phyloP scores from a whole-genome alignment of 2,888 invertebrate genomes.

The Phaonia tiefii region DNA sequence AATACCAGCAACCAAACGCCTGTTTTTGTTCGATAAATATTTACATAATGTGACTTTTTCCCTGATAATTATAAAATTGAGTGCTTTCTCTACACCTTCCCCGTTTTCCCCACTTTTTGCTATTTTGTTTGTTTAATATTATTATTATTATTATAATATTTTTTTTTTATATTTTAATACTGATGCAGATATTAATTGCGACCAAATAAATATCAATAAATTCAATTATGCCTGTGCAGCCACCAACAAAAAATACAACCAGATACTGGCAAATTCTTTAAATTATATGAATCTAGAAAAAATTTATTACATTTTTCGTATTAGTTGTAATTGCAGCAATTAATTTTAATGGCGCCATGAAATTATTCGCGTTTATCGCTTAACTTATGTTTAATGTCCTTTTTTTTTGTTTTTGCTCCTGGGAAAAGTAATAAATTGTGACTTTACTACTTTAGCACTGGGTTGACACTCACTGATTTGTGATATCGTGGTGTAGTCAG shows the following conservation, averaged over 20 bases:
- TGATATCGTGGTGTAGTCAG: no score
- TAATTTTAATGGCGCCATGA: conserved; percentile 55
- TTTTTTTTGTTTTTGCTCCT: neutral
- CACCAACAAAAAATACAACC: conserved; percentile 1
- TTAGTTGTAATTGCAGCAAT: conserved; percentile 53
- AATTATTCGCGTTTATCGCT: conserved; percentile 15
- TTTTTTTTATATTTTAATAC: no score
- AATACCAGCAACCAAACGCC: neutral
- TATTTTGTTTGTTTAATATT: conserved; percentile 6
- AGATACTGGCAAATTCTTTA: neutral
- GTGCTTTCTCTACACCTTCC: neutral
- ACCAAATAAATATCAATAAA: conserved; percentile 46
- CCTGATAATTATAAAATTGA: conserved; percentile 9
- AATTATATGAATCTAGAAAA: neutral
- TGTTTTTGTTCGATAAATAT: conserved; percentile 6
- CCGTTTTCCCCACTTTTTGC: neutral
- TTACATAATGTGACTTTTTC: conserved; percentile 29
- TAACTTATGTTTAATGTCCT: conserved; percentile 32
- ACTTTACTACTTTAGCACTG: no score
- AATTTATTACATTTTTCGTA: conserved; percentile 19
- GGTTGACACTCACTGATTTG: no score
- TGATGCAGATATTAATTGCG: conserved; percentile 14
- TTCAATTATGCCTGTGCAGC: conserved; percentile 29
- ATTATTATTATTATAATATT: no score
- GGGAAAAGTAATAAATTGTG: no score